Conservation (phyloP, 2,113 vertebrate species). For the Gorsachius goisagi region DNA sequence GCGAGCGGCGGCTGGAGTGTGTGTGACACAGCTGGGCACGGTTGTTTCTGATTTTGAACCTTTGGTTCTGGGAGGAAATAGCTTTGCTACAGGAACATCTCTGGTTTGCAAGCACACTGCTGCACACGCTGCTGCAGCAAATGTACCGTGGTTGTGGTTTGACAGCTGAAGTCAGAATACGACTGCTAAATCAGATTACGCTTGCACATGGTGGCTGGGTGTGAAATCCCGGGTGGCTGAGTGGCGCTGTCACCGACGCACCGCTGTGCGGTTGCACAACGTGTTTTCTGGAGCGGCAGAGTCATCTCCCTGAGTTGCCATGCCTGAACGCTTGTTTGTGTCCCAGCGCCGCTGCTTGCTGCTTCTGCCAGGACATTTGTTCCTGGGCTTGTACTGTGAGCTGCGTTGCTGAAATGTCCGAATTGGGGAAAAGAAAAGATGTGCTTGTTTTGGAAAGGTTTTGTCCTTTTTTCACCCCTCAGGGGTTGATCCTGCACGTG, state of each 20-base stretch:
- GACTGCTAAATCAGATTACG: not conserved
- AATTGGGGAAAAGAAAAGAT: rapidly evolving
- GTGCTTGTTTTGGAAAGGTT: not conserved
- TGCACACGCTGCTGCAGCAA: not conserved
- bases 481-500: rapidly evolving
- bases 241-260: not conserved
- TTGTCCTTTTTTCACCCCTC: not conserved
- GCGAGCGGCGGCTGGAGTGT: rapidly evolving
- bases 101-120: not conserved
- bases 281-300: not conserved
- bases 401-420: rapidly evolving
- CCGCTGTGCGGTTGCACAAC: rapidly evolving
- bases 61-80: not conserved
- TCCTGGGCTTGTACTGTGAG: rapidly evolving
- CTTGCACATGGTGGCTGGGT: not conserved
- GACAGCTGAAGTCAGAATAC: not conserved
- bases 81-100: not conserved
- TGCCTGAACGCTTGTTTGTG: not conserved
- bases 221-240: not conserved
- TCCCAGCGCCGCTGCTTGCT: rapidly evolving
- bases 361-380: not conserved
- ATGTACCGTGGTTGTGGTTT: not conserved
- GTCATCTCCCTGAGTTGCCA: rapidly evolving
- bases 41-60: not conserved
- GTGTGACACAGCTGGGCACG: too few relatives aligned